Evolutionary conservation across 2,888 invertebrate species (phyloP).

Genomic region (Brachypterus glaber): DNA sequence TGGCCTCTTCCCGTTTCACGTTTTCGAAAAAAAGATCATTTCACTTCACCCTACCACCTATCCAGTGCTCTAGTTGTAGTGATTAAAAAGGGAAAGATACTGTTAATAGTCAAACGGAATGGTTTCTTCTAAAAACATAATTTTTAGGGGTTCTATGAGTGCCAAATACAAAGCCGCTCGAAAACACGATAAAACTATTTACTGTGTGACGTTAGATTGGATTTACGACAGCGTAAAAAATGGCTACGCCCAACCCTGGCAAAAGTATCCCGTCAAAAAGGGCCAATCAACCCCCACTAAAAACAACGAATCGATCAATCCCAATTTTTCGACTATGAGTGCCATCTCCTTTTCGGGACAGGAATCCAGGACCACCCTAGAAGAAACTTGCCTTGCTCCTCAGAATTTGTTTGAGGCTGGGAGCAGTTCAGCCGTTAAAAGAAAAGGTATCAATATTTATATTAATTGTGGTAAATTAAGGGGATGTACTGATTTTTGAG

Average conservation of each 20-base stretch:
- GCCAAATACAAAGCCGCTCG: slow-evolving; percentile 61
- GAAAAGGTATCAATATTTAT: too few relatives aligned
- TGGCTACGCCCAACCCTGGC: slow-evolving; percentile 58
- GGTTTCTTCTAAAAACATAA: too few relatives aligned
- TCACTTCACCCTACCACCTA: too few relatives aligned
- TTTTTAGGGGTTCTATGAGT: slow-evolving; percentile 57
- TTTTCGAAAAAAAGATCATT: too few relatives aligned
- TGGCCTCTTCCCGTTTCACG: too few relatives aligned
- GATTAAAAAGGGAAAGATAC: too few relatives aligned
- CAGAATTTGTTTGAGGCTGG: background rate
- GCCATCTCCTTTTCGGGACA: slow-evolving; percentile 27
- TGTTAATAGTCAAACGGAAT: too few relatives aligned
- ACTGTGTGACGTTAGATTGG: slow-evolving; percentile 71
- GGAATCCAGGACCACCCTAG: slow-evolving; percentile 11
- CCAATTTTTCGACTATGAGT: slow-evolving; percentile 45
- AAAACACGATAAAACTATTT: slow-evolving; percentile 36
- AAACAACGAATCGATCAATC: slow-evolving; percentile 34
- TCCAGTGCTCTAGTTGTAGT: too few relatives aligned
- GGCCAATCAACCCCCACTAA: slow-evolving; percentile 65
- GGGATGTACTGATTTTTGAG: too few relatives aligned
- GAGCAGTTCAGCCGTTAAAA: slow-evolving; percentile 12
- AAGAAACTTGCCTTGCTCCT: too few relatives aligned
- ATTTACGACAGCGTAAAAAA: slow-evolving; percentile 63
- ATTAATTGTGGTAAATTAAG: too few relatives aligned
- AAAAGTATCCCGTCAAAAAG: slow-evolving; percentile 50